Evolutionary conservation across 2,888 invertebrate species (phyloP).

Genomic region (Acleris literana): DNA sequence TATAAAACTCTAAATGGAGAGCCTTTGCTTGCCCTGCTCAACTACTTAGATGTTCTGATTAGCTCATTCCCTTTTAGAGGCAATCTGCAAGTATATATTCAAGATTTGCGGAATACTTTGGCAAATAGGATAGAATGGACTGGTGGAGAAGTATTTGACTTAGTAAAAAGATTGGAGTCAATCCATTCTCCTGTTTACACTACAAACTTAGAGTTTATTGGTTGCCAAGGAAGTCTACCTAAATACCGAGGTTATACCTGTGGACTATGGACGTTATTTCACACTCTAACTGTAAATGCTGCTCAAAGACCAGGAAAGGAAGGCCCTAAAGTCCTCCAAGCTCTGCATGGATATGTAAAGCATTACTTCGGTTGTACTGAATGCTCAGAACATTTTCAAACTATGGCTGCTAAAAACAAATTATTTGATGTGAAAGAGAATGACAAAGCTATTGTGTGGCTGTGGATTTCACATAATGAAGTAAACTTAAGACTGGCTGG

Average conservation of each 20-base stretch:
- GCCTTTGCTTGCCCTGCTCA: slow-evolving; percentile 87
- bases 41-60: slow-evolving; percentile 88
- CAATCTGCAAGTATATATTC: slow-evolving; percentile 86
- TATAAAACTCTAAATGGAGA: slow-evolving; percentile 87
- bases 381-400: slow-evolving; percentile 94
- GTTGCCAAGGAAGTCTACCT: slow-evolving; percentile 91
- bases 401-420: slow-evolving; percentile 90
- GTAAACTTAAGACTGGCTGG: slow-evolving; percentile 95
- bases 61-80: slow-evolving; percentile 91
- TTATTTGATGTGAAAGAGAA: slow-evolving; percentile 87
- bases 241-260: slow-evolving; percentile 95
- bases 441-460: slow-evolving; percentile 93
- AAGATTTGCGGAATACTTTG: slow-evolving; percentile 82
- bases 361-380: slow-evolving; percentile 97
- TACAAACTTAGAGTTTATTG: slow-evolving; percentile 86
- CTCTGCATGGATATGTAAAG: slow-evolving; percentile 94
- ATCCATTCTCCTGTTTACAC: slow-evolving; percentile 82
- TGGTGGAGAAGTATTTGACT: slow-evolving; percentile 84
- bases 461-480: slow-evolving; percentile 97
- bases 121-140: slow-evolving; percentile 75
- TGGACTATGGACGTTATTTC: slow-evolving; percentile 97
- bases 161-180: slow-evolving; percentile 80
- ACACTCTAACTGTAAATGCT: slow-evolving; percentile 93
- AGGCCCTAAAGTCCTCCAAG: slow-evolving; percentile 88
- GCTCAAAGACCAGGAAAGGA: slow-evolving; percentile 76